Evolutionary conservation across 2,888 invertebrate genomes (phyloP).

Genomic region (Nebria salina): DNA sequence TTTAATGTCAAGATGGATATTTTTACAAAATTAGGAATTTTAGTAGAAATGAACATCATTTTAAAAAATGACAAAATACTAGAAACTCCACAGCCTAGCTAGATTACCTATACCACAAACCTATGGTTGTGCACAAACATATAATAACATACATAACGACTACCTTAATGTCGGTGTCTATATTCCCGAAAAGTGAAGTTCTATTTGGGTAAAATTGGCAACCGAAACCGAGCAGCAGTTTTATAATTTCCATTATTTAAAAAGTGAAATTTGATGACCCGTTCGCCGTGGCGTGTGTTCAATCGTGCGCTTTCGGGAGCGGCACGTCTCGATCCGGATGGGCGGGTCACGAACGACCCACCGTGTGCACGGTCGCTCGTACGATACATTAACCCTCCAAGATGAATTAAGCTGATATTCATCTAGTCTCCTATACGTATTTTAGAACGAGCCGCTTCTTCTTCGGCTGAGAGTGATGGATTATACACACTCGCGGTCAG

Average conservation of each 20-base stretch:
- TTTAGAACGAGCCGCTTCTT: conserved; percentile 44
- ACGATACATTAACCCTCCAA: conserved; percentile 45
- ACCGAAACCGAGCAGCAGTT: background rate
- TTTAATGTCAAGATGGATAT: no score
- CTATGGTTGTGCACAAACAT: no score
- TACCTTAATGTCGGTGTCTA: no score
- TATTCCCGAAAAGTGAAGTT: no score
- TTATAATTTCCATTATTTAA: background rate
- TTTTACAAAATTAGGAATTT: no score
- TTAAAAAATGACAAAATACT: no score
- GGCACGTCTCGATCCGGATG: background rate
- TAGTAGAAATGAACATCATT: no score
- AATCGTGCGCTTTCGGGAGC: conserved; percentile 1
- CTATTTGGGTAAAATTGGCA: background rate
- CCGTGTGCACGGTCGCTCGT: background rate
- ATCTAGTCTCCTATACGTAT: conserved; percentile 52
- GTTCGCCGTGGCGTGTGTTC: background rate
- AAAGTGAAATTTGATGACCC: background rate
- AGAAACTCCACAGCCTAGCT: no score
- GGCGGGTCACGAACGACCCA: background rate
- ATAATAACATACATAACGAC: no score
- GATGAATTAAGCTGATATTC: conserved; percentile 55
- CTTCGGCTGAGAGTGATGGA: conserved; percentile 8
- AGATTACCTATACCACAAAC: no score
- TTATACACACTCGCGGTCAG: background rate